Conservation (phyloP, 2,888 invertebrate species). For the Himalopsyche kuldschensis region DNA sequence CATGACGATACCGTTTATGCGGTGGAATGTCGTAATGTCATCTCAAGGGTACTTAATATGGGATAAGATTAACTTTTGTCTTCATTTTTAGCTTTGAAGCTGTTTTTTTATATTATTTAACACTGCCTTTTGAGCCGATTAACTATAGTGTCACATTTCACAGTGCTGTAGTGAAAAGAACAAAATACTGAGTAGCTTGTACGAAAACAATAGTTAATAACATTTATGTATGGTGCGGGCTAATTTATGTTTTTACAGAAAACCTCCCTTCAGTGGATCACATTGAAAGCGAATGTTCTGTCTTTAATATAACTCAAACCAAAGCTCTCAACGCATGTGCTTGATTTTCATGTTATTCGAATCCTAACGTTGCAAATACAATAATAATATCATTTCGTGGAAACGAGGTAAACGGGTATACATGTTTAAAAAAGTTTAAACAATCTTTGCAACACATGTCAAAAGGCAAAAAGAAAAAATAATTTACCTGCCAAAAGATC, state of each 20-base stretch:
- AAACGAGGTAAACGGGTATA: background rate
- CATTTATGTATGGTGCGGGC: conserved; percentile 21
- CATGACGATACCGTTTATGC: background rate
- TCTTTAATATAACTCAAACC: conserved; percentile 13
- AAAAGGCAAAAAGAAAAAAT: background rate
- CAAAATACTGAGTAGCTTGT: background rate
- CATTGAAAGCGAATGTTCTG: conserved; percentile 12
- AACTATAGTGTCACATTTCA: background rate
- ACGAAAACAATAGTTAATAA: background rate
- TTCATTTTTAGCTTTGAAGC: background rate
- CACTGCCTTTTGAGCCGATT: conserved; percentile 2
- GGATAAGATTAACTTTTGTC: background rate
- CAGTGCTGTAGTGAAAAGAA: background rate
- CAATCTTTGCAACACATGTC: background rate
- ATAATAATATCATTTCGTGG: background rate
- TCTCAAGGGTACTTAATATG: conserved; percentile 3
- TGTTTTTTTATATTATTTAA: background rate
- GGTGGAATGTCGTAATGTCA: background rate
- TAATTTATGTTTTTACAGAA: conserved; percentile 21
- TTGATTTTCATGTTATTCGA: conserved; percentile 25
- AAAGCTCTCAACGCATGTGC: conserved; percentile 29
- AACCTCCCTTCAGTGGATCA: conserved; percentile 8
- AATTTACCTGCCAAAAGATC: background rate
- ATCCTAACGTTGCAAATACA: conserved; percentile 14
- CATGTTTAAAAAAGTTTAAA: background rate